A percentile compares a stretch with the other conserved stretches of the same genome.
phyloP scores from a whole-genome alignment of 2,888 invertebrate genomes.

The Pristionchus japonicus region DNA sequence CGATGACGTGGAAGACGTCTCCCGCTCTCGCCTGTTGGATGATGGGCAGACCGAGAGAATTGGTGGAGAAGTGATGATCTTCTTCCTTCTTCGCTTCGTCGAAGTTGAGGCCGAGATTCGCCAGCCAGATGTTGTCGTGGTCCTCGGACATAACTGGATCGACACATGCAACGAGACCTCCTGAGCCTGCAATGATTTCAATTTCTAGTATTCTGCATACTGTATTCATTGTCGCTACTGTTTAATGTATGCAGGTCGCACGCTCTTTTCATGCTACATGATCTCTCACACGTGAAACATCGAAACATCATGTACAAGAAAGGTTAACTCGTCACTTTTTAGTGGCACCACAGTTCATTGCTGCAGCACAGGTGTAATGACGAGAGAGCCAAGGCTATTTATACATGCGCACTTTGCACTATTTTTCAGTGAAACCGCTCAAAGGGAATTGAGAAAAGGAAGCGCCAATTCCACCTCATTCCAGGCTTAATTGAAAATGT shows the following conservation, averaged over 20 bases:
- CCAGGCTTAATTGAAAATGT: background rate
- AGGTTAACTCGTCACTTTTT: too few species aligned
- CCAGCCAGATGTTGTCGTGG: slow-evolving; percentile 67
- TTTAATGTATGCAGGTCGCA: too few species aligned
- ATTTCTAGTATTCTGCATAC: too few species aligned
- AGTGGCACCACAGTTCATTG: background rate
- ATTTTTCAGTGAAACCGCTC: too few species aligned
- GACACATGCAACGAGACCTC: slow-evolving; percentile 71
- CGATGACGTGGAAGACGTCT: slow-evolving; percentile 67
- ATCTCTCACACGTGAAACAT: too few species aligned
- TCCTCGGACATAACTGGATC: slow-evolving; percentile 70
- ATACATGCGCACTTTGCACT: background rate
- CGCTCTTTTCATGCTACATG: too few species aligned
- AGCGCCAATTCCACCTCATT: background rate
- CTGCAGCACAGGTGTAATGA: background rate
- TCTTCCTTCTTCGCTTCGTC: slow-evolving; percentile 50
- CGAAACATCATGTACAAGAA: too few species aligned
- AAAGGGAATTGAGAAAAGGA: background rate
- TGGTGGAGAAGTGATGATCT: slow-evolving; percentile 61
- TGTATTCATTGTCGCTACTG: too few species aligned
- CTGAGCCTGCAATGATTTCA: slow-evolving; percentile 61
- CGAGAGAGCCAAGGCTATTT: background rate
- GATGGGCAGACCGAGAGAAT: slow-evolving; percentile 68
- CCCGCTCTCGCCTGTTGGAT: slow-evolving; percentile 67
- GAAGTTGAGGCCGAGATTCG: slow-evolving; percentile 64